phyloP scores from a whole-genome alignment of 2,888 invertebrate species.

The Netelia fuscicornis region DNA sequence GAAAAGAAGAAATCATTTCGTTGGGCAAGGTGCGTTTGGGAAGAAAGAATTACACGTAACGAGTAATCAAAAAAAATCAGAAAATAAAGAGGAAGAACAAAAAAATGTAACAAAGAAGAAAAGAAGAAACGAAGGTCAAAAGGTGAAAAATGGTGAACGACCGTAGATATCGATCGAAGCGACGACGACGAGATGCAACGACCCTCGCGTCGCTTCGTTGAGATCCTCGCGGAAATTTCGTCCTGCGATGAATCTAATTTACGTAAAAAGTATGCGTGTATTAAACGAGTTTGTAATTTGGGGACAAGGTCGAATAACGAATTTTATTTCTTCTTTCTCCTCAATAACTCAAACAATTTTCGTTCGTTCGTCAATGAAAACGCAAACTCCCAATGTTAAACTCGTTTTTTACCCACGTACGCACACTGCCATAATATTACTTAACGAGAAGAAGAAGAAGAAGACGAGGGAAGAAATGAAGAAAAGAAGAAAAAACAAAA shows the following conservation, averaged over 20 bases:
- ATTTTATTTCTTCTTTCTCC: too few relatives aligned
- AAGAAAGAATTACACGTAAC: conserved; percentile 21
- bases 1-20: conserved; percentile 39
- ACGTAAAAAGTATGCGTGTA: not conserved
- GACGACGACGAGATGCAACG: not conserved
- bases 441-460: conserved; percentile 44
- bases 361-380: conserved; percentile 1
- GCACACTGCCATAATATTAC: conserved; percentile 77
- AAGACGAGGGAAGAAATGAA: conserved; percentile 46
- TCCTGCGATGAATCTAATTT: not conserved
- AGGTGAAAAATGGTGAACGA: conserved; percentile 60
- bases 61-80: not conserved
- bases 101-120: conserved; percentile 4
- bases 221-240: not conserved
- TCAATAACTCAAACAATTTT: not conserved
- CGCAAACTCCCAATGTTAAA: conserved; percentile 31
- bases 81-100: conserved; percentile 26
- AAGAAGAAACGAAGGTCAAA: conserved; percentile 67
- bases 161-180: conserved; percentile 56
- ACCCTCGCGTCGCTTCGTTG: not conserved
- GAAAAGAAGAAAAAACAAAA: conserved; percentile 23
- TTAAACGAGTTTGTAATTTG: not conserved
- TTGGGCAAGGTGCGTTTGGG: conserved; percentile 46
- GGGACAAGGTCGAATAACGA: too few relatives aligned
- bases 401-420: conserved; percentile 63